Percentiles rank a stretch among this genome's conserved stretches.
Evolutionary conservation across 2,888 invertebrate genomes (phyloP).

Genomic region (Drosophila fulvimacula): DNA sequence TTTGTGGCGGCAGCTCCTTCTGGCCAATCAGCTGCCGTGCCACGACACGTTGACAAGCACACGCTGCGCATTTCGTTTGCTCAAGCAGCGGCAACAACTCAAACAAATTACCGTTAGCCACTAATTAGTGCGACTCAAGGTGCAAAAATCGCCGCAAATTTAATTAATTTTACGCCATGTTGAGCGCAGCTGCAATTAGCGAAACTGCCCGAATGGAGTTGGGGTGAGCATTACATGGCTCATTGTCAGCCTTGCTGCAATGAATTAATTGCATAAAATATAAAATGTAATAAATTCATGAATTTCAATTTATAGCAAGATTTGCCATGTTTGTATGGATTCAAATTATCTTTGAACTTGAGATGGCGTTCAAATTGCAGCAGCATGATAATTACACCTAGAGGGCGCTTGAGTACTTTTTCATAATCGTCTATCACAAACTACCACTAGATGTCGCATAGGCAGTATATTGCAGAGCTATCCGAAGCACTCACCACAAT

Average conservation of each 20-base stretch:
- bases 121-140: conserved; percentile 74
- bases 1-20: conserved; percentile 25
- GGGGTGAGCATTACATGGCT: not conserved
- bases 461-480: not conserved
- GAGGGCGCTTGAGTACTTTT: not conserved
- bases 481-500: not conserved
- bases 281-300: not conserved
- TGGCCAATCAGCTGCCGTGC: conserved; percentile 66
- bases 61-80: conserved; percentile 44
- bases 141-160: conserved; percentile 66
- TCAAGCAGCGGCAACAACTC: conserved; percentile 75
- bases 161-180: conserved; percentile 78
- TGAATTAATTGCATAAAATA: not conserved
- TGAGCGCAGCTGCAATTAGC: conserved; percentile 46
- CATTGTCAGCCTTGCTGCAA: not conserved
- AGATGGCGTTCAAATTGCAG: conserved; percentile 5
- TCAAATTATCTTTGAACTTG: not conserved
- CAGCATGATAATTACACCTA: not conserved
- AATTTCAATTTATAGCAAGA: not conserved
- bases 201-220: not conserved
- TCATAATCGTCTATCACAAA: not conserved
- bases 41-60: conserved; percentile 64
- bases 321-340: not conserved
- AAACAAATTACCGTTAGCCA: conserved; percentile 69
- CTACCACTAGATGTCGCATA: not conserved